These are phyloP conservation scores for Malacoraja senta DNA, from an alignment of 2,797 vertebrate species.

Conservation along the genomic window DNA sequence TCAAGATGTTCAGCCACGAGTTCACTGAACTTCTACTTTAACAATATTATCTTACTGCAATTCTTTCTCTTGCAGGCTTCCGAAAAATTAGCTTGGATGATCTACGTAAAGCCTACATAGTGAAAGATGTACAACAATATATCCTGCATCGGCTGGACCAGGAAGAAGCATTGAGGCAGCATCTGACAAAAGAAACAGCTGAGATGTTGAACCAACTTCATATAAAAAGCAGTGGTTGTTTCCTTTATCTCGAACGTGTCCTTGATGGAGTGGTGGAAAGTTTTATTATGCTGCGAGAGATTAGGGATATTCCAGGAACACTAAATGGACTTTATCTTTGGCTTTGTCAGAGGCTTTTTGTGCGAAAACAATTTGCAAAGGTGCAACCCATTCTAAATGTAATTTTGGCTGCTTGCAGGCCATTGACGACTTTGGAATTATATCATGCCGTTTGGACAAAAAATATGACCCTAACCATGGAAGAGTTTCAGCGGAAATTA, in stretches of 20 bases:
- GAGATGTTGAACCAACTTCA: conserved; percentile 98
- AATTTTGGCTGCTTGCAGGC: conserved; percentile 87
- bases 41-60: neutral
- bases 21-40: neutral
- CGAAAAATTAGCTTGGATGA: conserved; percentile 97
- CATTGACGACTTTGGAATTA: conserved; percentile 79
- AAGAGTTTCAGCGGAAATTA: conserved; percentile 96
- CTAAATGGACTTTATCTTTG: conserved; percentile 96
- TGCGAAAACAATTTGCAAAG: conserved; percentile 96
- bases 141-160: conserved; percentile 94
- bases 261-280: conserved; percentile 95
- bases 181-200: conserved; percentile 95
- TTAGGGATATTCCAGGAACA: conserved; percentile 94
- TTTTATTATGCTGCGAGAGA: conserved; percentile 94
- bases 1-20: neutral
- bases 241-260: conserved; percentile 92
- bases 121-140: conserved; percentile 99
- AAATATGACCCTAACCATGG: conserved; percentile 82
- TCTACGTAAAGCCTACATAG: conserved; percentile 91
- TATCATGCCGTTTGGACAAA: conserved; percentile 96
- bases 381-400: conserved; percentile 95
- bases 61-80: conserved; percentile 68
- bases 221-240: conserved; percentile 98
- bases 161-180: conserved; percentile 90
- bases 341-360: conserved; percentile 97